Base-by-base conservation (phyloP, 37 sponge, comb jelly and placozoan genomes). In the Oopsacas minuta region DNA sequence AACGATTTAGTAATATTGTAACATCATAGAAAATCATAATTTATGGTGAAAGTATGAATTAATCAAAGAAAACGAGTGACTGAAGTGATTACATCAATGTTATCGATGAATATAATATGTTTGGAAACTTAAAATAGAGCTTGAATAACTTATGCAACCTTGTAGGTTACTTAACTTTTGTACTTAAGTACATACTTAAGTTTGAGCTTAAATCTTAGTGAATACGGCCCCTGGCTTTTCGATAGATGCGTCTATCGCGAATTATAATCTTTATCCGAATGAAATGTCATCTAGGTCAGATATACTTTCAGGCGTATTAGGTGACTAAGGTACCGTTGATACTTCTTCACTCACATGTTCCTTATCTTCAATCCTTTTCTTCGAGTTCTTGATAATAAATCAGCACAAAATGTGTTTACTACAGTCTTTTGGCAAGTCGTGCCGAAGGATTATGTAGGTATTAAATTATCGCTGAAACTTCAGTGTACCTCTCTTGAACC, bases 361-460 rank as follows among this genome's bases (percentile, higher is more conserved):
- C 49, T 42, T 15, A 42, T 42, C 49, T 42, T 42, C 49, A 42
- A 42, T 42, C 15, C 49, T 15, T 42, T 42, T 42, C 49, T 15
- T 42, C 15, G 8, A 8, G 49, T 42, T 42, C 12, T 42, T 42
- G 49, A 42, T 42, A 42, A 42, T 42, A 42, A 42, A 42, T 42
- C 49, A 42, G 49, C 49, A 61, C 75, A 61, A 61, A 61, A 61
- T 61, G 75, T 25, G 75, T 61, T 10, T 61, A 61, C 75, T 61
- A 61, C 7, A n/a, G 28, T 12, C 75, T n/a, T 61, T 61, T 61
- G 3, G 20, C 75, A 25, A 61, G 22, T n/a, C 30, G 20, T 12
- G 75, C 75, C 30, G 5, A n/a, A n/a, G 75, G 75, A 12, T 61
- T 61, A n/a, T 61, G 75, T n/a, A 61, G 75, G 28, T 61, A 61